Conservation (phyloP, 2,888 invertebrate species). For the Napeogenes inachia region DNA sequence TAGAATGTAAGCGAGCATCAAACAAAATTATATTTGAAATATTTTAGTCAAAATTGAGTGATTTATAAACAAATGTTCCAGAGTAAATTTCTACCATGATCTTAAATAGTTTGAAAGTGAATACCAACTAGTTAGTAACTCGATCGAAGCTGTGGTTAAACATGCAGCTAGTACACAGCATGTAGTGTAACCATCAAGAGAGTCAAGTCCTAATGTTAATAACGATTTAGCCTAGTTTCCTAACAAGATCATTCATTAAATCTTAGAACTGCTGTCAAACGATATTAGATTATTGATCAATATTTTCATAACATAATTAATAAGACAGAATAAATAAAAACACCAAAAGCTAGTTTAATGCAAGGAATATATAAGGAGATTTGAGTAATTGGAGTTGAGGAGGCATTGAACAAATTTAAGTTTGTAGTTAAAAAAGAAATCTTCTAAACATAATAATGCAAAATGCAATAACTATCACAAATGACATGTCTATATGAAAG, state of each 20-base stretch:
- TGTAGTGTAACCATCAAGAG: slow-evolving; percentile 19
- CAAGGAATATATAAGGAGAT: too few relatives aligned
- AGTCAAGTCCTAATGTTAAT: slow-evolving; percentile 14
- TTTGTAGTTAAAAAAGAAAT: too few relatives aligned
- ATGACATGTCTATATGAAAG: too few relatives aligned
- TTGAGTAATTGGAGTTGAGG: too few relatives aligned
- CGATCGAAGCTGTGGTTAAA: slow-evolving; percentile 28
- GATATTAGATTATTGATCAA: neutral
- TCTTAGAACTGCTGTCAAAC: neutral
- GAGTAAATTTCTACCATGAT: slow-evolving; percentile 13
- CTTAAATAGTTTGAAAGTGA: slow-evolving; percentile 25
- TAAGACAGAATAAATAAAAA: too few relatives aligned
- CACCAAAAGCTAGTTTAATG: too few relatives aligned
- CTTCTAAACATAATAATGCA: too few relatives aligned
- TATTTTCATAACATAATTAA: neutral
- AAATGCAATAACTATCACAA: too few relatives aligned
- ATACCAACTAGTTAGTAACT: slow-evolving; percentile 29
- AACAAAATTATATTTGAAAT: too few relatives aligned
- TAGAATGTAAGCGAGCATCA: too few relatives aligned
- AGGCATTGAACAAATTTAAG: too few relatives aligned
- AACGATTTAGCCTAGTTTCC: slow-evolving; percentile 3
- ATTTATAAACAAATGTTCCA: slow-evolving; percentile 17
- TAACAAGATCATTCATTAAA: slow-evolving; percentile 5
- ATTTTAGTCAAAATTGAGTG: too few relatives aligned
- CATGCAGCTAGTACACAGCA: slow-evolving; percentile 18